Evolutionary conservation across 2,113 vertebrate genomes (phyloP), one percentile per base, ranked within the genome.

Genomic region (Burhinus bistriatus): DNA sequence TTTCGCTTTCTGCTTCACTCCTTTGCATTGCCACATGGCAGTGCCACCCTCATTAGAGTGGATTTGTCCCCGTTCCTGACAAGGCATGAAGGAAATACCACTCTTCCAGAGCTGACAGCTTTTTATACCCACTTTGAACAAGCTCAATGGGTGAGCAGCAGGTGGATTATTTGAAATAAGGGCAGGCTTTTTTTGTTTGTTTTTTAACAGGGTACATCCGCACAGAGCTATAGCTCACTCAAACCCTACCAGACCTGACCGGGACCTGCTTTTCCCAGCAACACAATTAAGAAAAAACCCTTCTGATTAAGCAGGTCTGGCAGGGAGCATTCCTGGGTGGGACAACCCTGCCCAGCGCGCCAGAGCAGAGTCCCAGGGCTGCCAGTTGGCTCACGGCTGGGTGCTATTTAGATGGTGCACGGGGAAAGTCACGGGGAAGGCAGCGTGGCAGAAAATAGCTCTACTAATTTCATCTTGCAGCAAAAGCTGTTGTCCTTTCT

Each of bases 391-490:
- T 89, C 42, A 1, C 2, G 77, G 61, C 77, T 85, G 84, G 55
- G 65, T 79, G 82, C 61, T 57, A 85, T 89, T 84, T 40, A 52
- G 73, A 79, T 38, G 75, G 87, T 84, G 87, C 95, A 96, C 0
- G 1, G 59, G 68, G 44, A 87, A 75, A 97, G 96, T 96, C 96
- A 91, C 9, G 17, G 42, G 91, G 92, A 94, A 93, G 93, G 94
- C n/a, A 92, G 94, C 55, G 52, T 44, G 82, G 95, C 91, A 97
- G 93, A 96, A 97, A 97, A 94, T 95, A 97, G 95, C 96, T 92
- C 34, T 73, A 83, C 96, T 93, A 82, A 55, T 59, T 96, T 68
- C 1, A 4, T 92, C 90, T 14, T 71, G 65, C 36, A 86, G 88
- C 21, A 73, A 66, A 81, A 94, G 80, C 81, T 94, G 61, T 45